These are phyloP conservation scores for Agrilus biguttatus DNA, from an alignment of 2,888 invertebrate genomes.

Conservation along the genomic window DNA sequence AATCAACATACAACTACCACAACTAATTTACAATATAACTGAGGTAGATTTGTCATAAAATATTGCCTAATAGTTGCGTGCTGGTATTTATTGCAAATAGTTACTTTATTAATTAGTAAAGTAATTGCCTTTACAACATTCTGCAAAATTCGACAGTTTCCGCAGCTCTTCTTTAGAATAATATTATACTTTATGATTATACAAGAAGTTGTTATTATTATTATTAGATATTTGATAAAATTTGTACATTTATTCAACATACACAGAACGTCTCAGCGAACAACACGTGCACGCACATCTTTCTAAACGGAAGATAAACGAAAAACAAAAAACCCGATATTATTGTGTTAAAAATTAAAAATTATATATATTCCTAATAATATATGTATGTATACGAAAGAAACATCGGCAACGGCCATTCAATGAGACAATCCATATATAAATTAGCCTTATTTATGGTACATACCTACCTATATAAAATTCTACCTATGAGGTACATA, in stretches of 20 bases:
- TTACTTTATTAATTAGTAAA: constrained; percentile 22
- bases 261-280: too few species aligned
- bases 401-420: constrained; percentile 2
- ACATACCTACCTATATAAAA: constrained; percentile 16
- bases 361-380: constrained; percentile 30
- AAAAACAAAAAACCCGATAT: constrained; percentile 15
- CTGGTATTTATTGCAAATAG: background rate
- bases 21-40: constrained; percentile 16
- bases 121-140: constrained; percentile 22
- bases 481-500: constrained; percentile 10
- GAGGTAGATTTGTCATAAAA: constrained; percentile 32
- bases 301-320: too few species aligned
- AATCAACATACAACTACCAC: background rate
- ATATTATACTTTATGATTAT: too few species aligned
- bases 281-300: too few species aligned
- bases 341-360: too few species aligned
- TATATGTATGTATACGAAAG: constrained; percentile 3
- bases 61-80: constrained; percentile 21
- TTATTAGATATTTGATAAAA: background rate
- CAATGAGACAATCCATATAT: constrained; percentile 4
- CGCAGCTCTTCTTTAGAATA: constrained; percentile 9
- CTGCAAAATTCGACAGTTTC: too few species aligned
- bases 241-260: too few species aligned
- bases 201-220: background rate
- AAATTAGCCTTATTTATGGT: constrained; percentile 7